A percentile compares a stretch with the other conserved stretches of the same genome.
phyloP scores from a whole-genome alignment of 2,797 vertebrate species.

The Neoniphon sammara region DNA sequence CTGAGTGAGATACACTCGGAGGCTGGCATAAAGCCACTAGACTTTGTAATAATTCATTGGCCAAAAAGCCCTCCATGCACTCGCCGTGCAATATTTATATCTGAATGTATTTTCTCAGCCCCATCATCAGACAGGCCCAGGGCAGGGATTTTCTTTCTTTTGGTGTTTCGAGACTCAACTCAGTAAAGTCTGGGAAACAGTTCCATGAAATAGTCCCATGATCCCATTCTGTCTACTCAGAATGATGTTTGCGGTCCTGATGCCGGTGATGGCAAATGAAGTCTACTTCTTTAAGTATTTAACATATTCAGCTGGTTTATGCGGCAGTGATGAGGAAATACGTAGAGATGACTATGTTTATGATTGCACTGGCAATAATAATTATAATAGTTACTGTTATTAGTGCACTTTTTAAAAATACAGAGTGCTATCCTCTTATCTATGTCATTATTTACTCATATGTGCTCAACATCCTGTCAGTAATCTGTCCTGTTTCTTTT shows the following conservation, averaged over 20 bases:
- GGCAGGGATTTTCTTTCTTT: conserved; percentile 52
- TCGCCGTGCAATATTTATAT: conserved; percentile 80
- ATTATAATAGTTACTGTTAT: too few species aligned
- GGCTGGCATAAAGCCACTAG: conserved; percentile 70
- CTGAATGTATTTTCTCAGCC: conserved; percentile 69
- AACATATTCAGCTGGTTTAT: too few species aligned
- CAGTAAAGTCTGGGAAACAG: conserved; percentile 52
- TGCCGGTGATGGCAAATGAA: background rate
- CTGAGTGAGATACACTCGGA: conserved; percentile 67
- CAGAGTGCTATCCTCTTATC: too few species aligned
- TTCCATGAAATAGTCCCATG: conserved; percentile 24
- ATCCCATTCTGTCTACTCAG: conserved; percentile 21
- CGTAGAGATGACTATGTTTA: too few species aligned
- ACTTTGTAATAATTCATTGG: conserved; percentile 80
- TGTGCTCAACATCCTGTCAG: too few species aligned
- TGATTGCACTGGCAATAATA: too few species aligned
- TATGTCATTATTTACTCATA: too few species aligned
- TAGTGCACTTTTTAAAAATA: too few species aligned
- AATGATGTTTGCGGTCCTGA: background rate
- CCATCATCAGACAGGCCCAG: conserved; percentile 51
- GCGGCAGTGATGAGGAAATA: too few species aligned
- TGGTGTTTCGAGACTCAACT: conserved; percentile 43
- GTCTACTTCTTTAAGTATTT: too few species aligned
- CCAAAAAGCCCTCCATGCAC: conserved; percentile 75
- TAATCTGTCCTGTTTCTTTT: too few species aligned